Percentiles rank a stretch among this genome's conserved stretches.
phyloP scores from a whole-genome alignment of 2,113 vertebrate genomes.

The Pseudorhombus dupliciocellatus region DNA sequence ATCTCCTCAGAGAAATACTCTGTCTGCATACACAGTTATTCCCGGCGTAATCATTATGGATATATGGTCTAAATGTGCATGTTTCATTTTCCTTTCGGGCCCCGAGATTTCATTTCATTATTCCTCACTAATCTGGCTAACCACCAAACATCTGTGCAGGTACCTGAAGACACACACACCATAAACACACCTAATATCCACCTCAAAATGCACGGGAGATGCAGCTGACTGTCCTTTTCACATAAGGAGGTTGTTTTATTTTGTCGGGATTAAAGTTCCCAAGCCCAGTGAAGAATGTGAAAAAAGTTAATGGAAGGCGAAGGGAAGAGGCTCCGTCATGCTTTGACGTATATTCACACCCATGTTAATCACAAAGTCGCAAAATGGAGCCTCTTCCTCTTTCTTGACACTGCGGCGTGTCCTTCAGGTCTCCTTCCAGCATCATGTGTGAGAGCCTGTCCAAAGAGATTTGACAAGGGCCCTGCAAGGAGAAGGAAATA shows the following conservation, averaged over 20 bases:
- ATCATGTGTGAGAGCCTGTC: constrained; percentile 75
- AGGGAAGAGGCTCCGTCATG: constrained; percentile 18
- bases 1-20: constrained; percentile 73
- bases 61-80: constrained; percentile 57
- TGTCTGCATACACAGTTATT: constrained; percentile 61
- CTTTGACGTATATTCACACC: constrained; percentile 35
- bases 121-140: constrained; percentile 62
- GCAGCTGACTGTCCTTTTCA: constrained; percentile 27
- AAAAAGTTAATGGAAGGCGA: constrained; percentile 37
- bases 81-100: constrained; percentile 52
- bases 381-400: constrained; percentile 55
- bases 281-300: constrained; percentile 10
- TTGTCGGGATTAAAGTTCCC: constrained; percentile 6
- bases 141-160: constrained; percentile 51
- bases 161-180: constrained; percentile 10
- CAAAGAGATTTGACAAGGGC: constrained; percentile 80
- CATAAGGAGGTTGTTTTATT: constrained; percentile 23
- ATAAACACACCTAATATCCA: constrained; percentile 1
- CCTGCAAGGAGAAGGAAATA: constrained; percentile 79
- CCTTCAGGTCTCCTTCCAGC: constrained; percentile 76
- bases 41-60: constrained; percentile 65
- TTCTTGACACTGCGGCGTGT: constrained; percentile 57
- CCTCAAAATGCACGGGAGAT: neutral
- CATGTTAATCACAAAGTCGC: constrained; percentile 48
- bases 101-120: constrained; percentile 61